Base-by-base conservation (phyloP, 2,888 invertebrate genomes). In the Perithous albicinctus region DNA sequence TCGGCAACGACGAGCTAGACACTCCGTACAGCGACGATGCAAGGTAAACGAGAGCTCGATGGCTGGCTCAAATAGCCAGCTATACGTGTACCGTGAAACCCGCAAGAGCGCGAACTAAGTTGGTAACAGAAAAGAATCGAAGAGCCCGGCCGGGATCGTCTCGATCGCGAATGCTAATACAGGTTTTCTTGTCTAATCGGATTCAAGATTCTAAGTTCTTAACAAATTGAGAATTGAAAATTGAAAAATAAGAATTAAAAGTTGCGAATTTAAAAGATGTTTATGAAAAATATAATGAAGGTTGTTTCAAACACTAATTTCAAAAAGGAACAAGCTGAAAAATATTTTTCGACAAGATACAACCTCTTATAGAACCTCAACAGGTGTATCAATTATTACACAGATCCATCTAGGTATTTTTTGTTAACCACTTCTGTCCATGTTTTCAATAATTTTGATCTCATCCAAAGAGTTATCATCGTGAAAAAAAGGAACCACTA, bases 91-190 rank as follows among this genome's bases (percentile, higher is more conserved):
- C 35, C 10, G 35, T 46, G 18, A 15, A 70, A 70, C 38, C 35
- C 35, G 69, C 70, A n/a, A 46, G 46, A 46, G 6, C 48, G 20
- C 59, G 32, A 46, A 26, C 10, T 1, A 10, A 20, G 12, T 29
- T 43, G n/a, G 46, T 59, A 67, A n/a, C n/a, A n/a, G 54, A 18
- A 48, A 79, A 81, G 46, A 67, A 80, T 59, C 18, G 74, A 77
- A n/a, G n/a, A n/a, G n/a, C 56, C 32, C 18, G 4, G 29, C 41
- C 43, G 7, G 5, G 35, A 66, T 46, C 56, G 66, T 38, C 26
- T 18, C 32, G 59, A 78, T 59, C 59, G 59, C 72, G 23, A n/a
- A n/a, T n/a, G 43, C 26, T 77, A 72, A 66, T 54, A 67, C 66
- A 54, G 73, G 61, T 74, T 72, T 72, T 59, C 64, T 59, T 59